phyloP scores from a whole-genome alignment of 1,140 invertebrate genomes.

The Euborellia annulipes region DNA sequence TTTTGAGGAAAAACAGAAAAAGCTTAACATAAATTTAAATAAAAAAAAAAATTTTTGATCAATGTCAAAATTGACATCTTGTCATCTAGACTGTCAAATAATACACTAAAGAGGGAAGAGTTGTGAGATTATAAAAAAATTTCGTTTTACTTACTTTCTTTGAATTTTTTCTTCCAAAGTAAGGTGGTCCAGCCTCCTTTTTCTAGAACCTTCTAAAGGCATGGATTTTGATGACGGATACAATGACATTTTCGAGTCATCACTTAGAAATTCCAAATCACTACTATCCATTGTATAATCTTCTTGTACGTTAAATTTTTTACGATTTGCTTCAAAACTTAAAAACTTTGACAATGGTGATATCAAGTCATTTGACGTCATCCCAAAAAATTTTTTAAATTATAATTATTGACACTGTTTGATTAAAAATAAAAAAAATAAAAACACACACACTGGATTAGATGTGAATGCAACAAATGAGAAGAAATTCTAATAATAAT shows the following conservation, averaged over 20 bases:
- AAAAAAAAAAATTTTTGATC: slow-evolving; percentile 4
- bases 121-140: slow-evolving; percentile 1
- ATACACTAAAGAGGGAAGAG: not conserved
- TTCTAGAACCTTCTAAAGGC: slow-evolving; percentile 29
- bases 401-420: no score
- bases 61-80: not conserved
- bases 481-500: no score
- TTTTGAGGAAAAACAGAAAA: not conserved
- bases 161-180: slow-evolving; percentile 70
- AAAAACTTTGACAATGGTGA: not conserved
- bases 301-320: not conserved
- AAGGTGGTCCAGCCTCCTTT: slow-evolving; percentile 57
- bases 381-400: no score
- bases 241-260: not conserved
- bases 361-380: not conserved
- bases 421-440: no score
- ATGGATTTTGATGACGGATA: not conserved
- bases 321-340: not conserved
- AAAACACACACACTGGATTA: no score
- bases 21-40: not conserved
- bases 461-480: no score
- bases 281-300: not conserved
- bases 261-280: not conserved
- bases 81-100: not conserved
- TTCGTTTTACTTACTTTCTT: slow-evolving; percentile 48